These are phyloP conservation scores for Limonius californicus DNA, from an alignment of 1,140 invertebrate genomes.

Conservation along the genomic window DNA sequence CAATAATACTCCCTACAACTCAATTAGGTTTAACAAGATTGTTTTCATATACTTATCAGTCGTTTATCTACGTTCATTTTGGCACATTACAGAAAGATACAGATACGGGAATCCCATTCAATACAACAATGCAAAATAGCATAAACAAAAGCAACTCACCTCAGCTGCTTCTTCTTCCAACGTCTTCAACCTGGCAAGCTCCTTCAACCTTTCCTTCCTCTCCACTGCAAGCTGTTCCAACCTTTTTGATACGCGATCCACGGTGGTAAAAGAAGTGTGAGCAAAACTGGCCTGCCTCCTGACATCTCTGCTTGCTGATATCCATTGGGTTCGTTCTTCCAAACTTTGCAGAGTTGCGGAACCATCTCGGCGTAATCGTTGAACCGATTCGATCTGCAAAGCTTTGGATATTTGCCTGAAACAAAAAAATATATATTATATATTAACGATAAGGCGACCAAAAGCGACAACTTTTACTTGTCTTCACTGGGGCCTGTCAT, in stretches of 20 bases:
- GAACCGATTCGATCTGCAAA: conserved; percentile 52
- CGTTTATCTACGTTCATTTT: neutral
- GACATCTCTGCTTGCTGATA: conserved; percentile 46
- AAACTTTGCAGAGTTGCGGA: conserved; percentile 48
- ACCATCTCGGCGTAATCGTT: conserved; percentile 51
- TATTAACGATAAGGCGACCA: too few relatives aligned
- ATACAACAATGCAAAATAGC: neutral
- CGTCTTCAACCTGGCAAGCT: conserved; percentile 51
- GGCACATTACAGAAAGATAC: neutral
- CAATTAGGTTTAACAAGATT: too few relatives aligned
- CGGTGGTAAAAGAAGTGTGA: conserved; percentile 51
- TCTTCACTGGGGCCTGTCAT: too few relatives aligned
- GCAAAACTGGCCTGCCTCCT: conserved; percentile 48
- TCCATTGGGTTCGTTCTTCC: conserved; percentile 50
- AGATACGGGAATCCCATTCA: neutral
- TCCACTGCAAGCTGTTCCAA: conserved; percentile 54
- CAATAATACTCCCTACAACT: too few relatives aligned
- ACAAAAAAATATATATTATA: too few relatives aligned
- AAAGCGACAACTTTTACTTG: too few relatives aligned
- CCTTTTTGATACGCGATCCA: conserved; percentile 52
- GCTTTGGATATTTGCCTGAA: conserved; percentile 46
- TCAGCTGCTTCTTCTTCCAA: conserved; percentile 56
- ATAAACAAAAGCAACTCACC: conserved; percentile 48
- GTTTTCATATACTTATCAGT: too few relatives aligned
- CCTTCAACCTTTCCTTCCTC: conserved; percentile 53